A percentile compares a stretch with the other conserved stretches of the same genome.
phyloP scores from a whole-genome alignment of 2,797 vertebrate species.

The Danio kyathit region DNA sequence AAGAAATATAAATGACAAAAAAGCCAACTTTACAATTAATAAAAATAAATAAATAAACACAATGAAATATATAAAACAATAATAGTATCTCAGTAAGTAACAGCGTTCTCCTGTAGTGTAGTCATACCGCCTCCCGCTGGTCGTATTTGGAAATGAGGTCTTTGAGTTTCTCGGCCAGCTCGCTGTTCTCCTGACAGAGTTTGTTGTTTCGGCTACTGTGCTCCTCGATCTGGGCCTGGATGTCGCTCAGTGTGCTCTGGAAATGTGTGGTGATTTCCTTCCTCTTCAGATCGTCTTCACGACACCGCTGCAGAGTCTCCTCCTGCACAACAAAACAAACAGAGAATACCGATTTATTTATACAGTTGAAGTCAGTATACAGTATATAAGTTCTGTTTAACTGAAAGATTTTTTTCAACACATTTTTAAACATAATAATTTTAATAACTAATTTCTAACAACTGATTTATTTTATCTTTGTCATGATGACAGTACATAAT shows the following conservation, averaged over 20 bases:
- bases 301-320: conserved; percentile 92
- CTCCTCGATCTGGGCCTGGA: conserved; percentile 97
- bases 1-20: no score
- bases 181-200: conserved; percentile 95
- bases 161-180: conserved; percentile 95
- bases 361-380: no score
- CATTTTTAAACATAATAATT: no score
- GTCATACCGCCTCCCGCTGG: conserved; percentile 91
- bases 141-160: conserved; percentile 96
- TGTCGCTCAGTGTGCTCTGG: conserved; percentile 93
- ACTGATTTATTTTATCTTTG: no score
- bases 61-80: no score
- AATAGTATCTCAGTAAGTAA: no score
- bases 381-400: background rate
- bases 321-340: conserved; percentile 78
- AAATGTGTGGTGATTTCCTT: conserved; percentile 99
- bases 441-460: no score
- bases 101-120: background rate
- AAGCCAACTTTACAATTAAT: no score
- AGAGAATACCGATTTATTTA: no score
- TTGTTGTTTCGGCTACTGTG: conserved; percentile 95
- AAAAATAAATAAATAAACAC: no score
- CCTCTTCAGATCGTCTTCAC: conserved; percentile 97
- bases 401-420: no score
- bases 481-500: no score